phyloP scores from a whole-genome alignment of 2,113 vertebrate genomes.

The Psammodynastes pulverulentus region DNA sequence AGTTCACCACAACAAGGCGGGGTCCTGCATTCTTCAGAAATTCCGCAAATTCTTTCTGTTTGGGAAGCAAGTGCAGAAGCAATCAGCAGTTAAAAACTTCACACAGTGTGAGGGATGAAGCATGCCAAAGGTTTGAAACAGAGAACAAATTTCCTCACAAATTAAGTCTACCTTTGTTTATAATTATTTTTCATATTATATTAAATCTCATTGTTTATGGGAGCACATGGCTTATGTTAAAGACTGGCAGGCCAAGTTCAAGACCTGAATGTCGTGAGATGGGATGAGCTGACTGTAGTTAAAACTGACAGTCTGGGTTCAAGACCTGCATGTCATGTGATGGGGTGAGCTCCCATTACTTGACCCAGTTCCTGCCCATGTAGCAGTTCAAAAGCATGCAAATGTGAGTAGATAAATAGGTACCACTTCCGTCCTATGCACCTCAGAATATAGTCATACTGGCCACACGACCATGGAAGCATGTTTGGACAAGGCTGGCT shows the following conservation, averaged over 20 bases:
- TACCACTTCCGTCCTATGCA: not conserved
- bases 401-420: not conserved
- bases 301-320: no score
- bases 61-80: not conserved
- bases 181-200: not conserved
- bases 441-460: not conserved
- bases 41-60: constrained; percentile 57
- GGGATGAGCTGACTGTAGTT: not conserved
- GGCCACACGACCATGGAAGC: not conserved
- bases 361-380: not conserved
- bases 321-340: no score
- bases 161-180: not conserved
- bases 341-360: not conserved
- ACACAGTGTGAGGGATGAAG: not conserved
- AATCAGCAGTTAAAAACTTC: not conserved
- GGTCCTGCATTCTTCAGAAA: constrained; percentile 62
- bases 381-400: not conserved
- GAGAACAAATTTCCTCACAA: not conserved
- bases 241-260: not conserved
- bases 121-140: not conserved
- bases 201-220: not conserved
- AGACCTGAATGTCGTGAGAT: no score
- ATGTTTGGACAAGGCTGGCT: not conserved
- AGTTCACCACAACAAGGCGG: constrained; percentile 79
- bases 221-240: not conserved